Percentiles rank a stretch among this genome's conserved stretches.
These are phyloP conservation scores for Ceratitis capitata DNA, from an alignment of 1,140 invertebrate species.

Conservation along the genomic window DNA sequence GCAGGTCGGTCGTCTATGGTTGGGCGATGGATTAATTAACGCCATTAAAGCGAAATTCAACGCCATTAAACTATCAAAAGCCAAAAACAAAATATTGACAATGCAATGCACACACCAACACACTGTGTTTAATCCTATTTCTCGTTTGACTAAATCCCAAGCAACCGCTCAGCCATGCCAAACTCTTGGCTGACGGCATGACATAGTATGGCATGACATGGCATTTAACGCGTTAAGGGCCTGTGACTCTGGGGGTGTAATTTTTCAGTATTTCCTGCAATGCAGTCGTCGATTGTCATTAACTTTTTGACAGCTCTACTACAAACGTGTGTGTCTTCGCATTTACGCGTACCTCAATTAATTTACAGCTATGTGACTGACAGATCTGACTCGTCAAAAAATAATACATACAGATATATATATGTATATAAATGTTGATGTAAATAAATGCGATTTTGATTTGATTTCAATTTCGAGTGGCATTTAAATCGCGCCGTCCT, in stretches of 20 bases:
- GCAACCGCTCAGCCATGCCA: not conserved
- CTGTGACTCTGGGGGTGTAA: not conserved
- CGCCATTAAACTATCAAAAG: not conserved
- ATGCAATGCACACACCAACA: not conserved
- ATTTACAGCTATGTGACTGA: not conserved
- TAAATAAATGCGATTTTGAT: conserved; percentile 38
- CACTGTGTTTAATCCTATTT: conserved; percentile 40
- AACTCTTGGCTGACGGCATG: not conserved
- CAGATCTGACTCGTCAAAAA: no score
- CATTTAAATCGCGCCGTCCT: not conserved
- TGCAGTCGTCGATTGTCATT: not conserved
- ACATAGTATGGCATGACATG: not conserved
- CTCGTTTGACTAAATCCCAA: conserved; percentile 29
- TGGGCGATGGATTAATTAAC: conserved; percentile 26
- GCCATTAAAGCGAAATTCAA: conserved; percentile 25
- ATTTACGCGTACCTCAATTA: not conserved
- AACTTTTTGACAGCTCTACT: conserved; percentile 14
- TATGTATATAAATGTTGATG: no score
- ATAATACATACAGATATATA: not conserved
- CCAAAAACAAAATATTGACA: conserved; percentile 13
- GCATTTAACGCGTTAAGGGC: not conserved
- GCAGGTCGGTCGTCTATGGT: not conserved
- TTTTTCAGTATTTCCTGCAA: not conserved
- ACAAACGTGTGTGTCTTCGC: not conserved
- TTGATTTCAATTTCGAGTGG: conserved; percentile 16